phyloP scores from a whole-genome alignment of 2,888 invertebrate genomes.

The Drosophila barbarae region DNA sequence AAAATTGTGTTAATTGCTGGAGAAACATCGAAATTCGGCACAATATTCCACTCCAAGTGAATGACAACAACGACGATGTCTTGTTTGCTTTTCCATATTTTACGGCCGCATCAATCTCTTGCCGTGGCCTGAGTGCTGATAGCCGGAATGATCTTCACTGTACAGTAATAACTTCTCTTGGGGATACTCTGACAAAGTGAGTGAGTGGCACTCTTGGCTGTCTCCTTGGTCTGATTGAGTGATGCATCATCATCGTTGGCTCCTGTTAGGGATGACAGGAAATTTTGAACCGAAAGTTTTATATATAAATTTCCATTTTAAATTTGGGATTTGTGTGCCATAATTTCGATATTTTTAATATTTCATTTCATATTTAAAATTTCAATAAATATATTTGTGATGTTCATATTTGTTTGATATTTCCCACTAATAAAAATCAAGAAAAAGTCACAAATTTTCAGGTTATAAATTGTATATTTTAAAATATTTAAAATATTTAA shows the following conservation, averaged over 20 bases:
- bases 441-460: background rate
- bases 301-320: background rate
- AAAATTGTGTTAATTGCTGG: conserved; percentile 66
- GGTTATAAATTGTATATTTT: no score
- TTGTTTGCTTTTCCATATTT: conserved; percentile 41
- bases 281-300: no score
- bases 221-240: conserved; percentile 29
- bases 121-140: conserved; percentile 58
- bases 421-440: no score
- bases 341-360: no score
- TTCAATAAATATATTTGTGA: background rate
- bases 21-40: conserved; percentile 34
- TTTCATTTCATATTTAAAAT: background rate
- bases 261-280: conserved; percentile 11
- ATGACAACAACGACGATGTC: conserved; percentile 14
- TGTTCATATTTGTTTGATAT: no score
- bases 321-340: no score
- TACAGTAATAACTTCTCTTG: conserved; percentile 27
- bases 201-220: conserved; percentile 46
- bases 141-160: conserved; percentile 43
- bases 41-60: conserved; percentile 23
- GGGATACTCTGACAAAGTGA: conserved; percentile 26
- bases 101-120: conserved; percentile 62
- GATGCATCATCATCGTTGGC: conserved; percentile 31
- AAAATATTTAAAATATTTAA: no score